Percentiles rank a stretch among this genome's conserved stretches.
Evolutionary conservation across 2,888 invertebrate genomes (phyloP).

Genomic region (Cremastinae sp.): DNA sequence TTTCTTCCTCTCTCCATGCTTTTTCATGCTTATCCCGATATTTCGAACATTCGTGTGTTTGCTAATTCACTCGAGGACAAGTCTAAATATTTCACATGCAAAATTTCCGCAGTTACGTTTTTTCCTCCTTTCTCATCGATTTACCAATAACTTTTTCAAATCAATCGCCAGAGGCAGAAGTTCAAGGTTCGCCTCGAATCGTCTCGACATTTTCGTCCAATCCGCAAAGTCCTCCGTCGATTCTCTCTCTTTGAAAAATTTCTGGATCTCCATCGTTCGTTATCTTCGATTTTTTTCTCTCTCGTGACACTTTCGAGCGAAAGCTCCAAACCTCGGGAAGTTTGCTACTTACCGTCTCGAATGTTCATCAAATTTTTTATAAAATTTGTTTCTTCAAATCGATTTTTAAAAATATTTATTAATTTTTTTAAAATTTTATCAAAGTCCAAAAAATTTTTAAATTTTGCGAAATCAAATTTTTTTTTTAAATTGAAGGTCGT

Average conservation of each 20-base stretch:
- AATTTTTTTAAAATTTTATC: no score
- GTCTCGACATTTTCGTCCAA: constrained; percentile 2
- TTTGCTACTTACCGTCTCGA: no score
- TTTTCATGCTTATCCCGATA: neutral
- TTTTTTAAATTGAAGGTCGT: no score
- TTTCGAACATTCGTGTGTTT: neutral
- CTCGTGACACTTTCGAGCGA: no score
- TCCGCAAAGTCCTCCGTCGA: neutral
- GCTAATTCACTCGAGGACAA: neutral
- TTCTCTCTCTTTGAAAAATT: neutral
- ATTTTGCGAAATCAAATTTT: no score
- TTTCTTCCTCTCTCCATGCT: neutral
- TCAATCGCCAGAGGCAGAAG: constrained; percentile 47
- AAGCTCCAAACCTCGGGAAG: neutral
- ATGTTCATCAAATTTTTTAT: no score
- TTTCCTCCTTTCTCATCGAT: neutral
- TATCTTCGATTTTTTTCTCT: neutral
- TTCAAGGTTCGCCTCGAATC: constrained; percentile 22
- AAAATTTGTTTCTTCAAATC: no score
- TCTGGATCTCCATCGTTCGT: constrained; percentile 14
- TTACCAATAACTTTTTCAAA: constrained; percentile 59
- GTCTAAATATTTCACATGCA: neutral
- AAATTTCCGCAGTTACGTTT: neutral
- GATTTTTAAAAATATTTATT: no score
- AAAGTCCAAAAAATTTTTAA: no score